Conservation (phyloP, 2,797 vertebrate species). For the Rachycentron canadum region DNA sequence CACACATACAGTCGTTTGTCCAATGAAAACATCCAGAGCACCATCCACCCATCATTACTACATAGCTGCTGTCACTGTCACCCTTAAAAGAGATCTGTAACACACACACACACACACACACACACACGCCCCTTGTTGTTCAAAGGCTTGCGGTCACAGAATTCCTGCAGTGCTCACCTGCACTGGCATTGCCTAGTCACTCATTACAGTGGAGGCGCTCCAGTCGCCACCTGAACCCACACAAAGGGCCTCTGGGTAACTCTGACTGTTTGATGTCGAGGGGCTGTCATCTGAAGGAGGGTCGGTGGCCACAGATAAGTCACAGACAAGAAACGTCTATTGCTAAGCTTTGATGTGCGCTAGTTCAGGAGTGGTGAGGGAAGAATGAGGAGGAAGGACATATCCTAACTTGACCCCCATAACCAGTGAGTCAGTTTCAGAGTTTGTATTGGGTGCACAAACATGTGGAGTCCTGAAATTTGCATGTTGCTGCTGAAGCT, state of each 20-base stretch:
- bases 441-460: background rate
- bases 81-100: slow-evolving; percentile 17
- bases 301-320: slow-evolving; percentile 62
- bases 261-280: slow-evolving; percentile 80
- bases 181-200: slow-evolving; percentile 68
- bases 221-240: slow-evolving; percentile 76
- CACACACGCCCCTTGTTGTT: slow-evolving; percentile 46
- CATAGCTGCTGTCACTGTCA: slow-evolving; percentile 19
- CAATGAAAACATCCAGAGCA: slow-evolving; percentile 17
- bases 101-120: slow-evolving; percentile 8
- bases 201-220: slow-evolving; percentile 73
- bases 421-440: background rate
- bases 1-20: background rate
- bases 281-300: slow-evolving; percentile 68
- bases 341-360: slow-evolving; percentile 70
- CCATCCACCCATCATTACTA: slow-evolving; percentile 18
- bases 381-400: slow-evolving; percentile 50
- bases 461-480: slow-evolving; percentile 20
- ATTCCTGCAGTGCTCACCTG: slow-evolving; percentile 82
- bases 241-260: slow-evolving; percentile 80
- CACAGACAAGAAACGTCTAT: slow-evolving; percentile 38
- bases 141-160: slow-evolving; percentile 74
- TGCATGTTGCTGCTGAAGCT: background rate
- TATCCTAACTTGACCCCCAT: background rate
- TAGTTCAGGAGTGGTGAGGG: slow-evolving; percentile 56